phyloP scores from a whole-genome alignment of 2,888 invertebrate species.

The Heteromurus nitidus region DNA sequence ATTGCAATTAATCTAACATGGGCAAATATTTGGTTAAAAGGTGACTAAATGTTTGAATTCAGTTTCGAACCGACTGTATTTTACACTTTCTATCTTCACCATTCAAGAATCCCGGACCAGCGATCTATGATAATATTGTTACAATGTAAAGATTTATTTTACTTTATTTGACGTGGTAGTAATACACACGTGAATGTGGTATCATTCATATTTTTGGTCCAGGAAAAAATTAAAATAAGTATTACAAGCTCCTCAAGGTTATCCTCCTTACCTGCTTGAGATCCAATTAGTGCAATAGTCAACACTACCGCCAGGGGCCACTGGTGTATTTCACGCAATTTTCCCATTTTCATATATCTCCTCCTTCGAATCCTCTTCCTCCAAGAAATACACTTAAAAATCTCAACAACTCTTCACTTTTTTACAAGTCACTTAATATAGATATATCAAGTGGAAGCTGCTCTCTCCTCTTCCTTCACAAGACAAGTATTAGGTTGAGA shows the following conservation, averaged over 20 bases:
- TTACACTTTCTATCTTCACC: no score
- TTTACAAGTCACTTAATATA: not conserved
- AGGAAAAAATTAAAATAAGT: not conserved
- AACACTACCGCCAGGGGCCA: constrained; percentile 28
- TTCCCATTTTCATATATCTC: constrained; percentile 32
- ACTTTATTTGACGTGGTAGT: no score
- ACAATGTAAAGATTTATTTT: no score
- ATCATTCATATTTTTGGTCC: not conserved
- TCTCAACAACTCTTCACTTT: constrained; percentile 14
- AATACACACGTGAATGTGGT: no score
- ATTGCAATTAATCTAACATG: constrained; percentile 10
- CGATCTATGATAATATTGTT: no score
- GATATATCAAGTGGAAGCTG: not conserved
- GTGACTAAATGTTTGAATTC: no score
- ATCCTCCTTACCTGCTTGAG: constrained; percentile 40
- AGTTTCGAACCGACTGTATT: no score
- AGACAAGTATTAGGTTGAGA: not conserved
- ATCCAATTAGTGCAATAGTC: constrained; percentile 50
- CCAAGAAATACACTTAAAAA: constrained; percentile 5
- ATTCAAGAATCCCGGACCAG: not conserved
- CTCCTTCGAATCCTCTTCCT: not conserved
- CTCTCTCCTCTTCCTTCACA: not conserved
- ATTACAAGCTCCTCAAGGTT: not conserved
- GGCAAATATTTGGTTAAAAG: not conserved
- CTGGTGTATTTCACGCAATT: constrained; percentile 2